Base-by-base conservation (phyloP, 2,797 vertebrate genomes). In the Gouania willdenowi region DNA sequence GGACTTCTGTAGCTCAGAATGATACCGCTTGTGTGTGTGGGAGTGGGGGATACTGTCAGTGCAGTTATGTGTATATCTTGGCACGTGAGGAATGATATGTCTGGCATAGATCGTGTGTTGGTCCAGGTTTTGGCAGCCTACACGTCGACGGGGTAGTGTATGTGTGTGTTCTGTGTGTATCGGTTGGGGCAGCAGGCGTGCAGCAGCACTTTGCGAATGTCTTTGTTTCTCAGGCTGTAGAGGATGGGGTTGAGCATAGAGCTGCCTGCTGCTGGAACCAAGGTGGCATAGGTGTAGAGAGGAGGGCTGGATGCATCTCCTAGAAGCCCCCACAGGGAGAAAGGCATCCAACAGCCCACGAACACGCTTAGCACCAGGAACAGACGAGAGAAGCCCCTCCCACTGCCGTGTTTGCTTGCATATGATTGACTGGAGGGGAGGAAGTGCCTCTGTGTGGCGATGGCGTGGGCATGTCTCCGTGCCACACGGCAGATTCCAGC, bases 201-300 rank as follows among this genome's bases (percentile, higher is more conserved):
- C 68, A 92, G 86, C 52, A 98, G 85, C 46, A 93, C 92, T 36
- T 88, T 93, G 75, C 93, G 94, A 60, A 98, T 92, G 45, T 98
- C 93, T 62, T 91, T 93, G 83, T 97, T 93, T 53, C 94, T 84
- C 79, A 95, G 92, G 67, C 94, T 94, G 20, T 97, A 98, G 53
- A 98, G 92, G 27, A 97, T 51, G 0, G 94, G 95, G 66, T 98
- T 98, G 51, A 98, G 85, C 85, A 95, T 75, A 19, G 94, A 97
- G 83, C 90, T 92, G 30, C 90, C 92, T 3, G 94, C 91, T n/a
- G 94, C 92, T 0, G 94, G 94, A 28, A 95, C 91, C 64, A 98
- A 41, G 1, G 94, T 93, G 77, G 75, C 81, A 26, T 94, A 94
- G 41, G 93, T 93, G 75, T 92, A 94, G 38, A 94, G 81, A 4